Evolutionary conservation across 2,113 vertebrate genomes (phyloP), one percentile per base, ranked within the genome.

Genomic region (Pandion haliaetus): DNA sequence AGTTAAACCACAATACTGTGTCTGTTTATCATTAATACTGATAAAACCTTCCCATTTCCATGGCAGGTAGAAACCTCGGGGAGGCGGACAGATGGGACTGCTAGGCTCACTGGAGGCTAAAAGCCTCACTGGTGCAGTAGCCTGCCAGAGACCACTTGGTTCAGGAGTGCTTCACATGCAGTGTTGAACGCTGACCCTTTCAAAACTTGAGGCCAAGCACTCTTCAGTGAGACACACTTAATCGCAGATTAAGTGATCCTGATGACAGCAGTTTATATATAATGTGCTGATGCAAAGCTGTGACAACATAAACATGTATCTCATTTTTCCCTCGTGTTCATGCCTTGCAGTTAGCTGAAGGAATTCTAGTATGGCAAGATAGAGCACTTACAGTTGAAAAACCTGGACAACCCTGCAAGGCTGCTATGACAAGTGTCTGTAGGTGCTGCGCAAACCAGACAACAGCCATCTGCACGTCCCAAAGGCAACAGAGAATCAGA

Each of bases 11-110:
- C 52, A 83, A 31, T n/a, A 49, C 15, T 34, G 38, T 44, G 34
- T 28, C 73, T 94, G 73, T 95, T 94, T 94, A 85, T 89, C 81
- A 93, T 92, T 89, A 95, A 95, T 95, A 71, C 69, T 78, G 74
- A 88, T 80, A 93, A 96, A 73, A 4, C 11, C 21, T 38, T 63
- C 62, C 58, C 5, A 5, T n/a, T 85, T 62, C 71, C 14, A 28
- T 2, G 42, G 58, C 31, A 72, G 3, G n/a, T 42, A 54, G 80
- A 70, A 89, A 49, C 59, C 58, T 49, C 8, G 1, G 47, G 65
- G 29, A 59, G 44, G 44, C 65, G 72, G 74, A 14, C 58, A 19
- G 6, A 5, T 66, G 42, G 14, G 61, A 10, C 55, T 84, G 28
- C 25, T 26, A 18, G 67, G 10, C 10, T 82, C 29, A 14, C 54